A percentile compares a stretch with the other conserved stretches of the same genome.
phyloP scores from a whole-genome alignment of 2,113 vertebrate genomes.

The Brienomyrus longianalis region DNA sequence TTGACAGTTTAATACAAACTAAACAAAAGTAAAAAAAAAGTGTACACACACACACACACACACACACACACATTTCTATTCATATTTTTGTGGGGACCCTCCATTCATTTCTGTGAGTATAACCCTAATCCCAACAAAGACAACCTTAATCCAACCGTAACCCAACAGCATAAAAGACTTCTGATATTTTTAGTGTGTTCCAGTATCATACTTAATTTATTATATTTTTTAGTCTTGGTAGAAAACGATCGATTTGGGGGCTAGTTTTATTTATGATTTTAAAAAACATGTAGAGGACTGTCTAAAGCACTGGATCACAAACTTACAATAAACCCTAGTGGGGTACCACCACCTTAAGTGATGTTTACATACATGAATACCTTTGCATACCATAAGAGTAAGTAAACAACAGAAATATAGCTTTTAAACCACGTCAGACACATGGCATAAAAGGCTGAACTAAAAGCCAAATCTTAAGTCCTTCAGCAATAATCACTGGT shows the following conservation, averaged over 20 bases:
- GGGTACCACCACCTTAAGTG: not conserved
- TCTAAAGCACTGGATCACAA: not conserved
- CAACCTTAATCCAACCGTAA: too few relatives aligned
- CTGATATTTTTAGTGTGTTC: not conserved
- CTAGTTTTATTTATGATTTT: not conserved
- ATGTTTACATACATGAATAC: too few relatives aligned
- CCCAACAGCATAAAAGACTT: too few relatives aligned
- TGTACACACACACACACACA: too few relatives aligned
- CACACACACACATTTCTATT: not conserved
- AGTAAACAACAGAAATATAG: not conserved
- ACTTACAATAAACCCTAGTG: not conserved
- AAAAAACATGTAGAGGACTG: not conserved
- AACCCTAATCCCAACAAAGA: not conserved
- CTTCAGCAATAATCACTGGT: not conserved
- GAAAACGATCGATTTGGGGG: not conserved
- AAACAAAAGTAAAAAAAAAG: too few relatives aligned
- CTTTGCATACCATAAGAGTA: not conserved
- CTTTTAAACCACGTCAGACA: not conserved
- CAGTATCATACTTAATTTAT: not conserved
- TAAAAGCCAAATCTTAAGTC: not conserved
- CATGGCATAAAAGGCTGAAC: not conserved
- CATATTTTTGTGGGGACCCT: too few relatives aligned
- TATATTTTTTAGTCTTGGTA: not conserved
- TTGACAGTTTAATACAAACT: not conserved
- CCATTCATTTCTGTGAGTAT: too few relatives aligned